These are phyloP conservation scores for Spea hammondii DNA, from an alignment of 2,797 vertebrate genomes.

Conservation along the genomic window DNA sequence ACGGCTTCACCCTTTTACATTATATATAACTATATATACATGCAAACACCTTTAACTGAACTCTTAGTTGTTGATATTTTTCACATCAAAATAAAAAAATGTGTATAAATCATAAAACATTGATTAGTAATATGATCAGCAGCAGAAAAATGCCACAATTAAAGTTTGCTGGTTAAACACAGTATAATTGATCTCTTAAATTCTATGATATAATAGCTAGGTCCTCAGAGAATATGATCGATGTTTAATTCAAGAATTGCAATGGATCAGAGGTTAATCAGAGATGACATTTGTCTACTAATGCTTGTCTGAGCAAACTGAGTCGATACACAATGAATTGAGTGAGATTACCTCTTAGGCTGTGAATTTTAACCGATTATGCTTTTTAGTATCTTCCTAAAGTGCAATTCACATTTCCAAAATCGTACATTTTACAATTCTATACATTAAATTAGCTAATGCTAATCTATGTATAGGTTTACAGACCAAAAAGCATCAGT, in stretches of 20 bases:
- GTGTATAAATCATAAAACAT: background rate
- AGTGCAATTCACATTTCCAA: too few species aligned
- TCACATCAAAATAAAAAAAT: background rate
- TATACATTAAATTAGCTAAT: too few species aligned
- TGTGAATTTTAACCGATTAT: background rate
- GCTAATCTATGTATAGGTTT: too few species aligned
- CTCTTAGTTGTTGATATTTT: background rate
- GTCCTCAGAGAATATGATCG: background rate
- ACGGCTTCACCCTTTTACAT: too few species aligned
- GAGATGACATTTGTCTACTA: slow-evolving; percentile 34
- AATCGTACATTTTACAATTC: too few species aligned
- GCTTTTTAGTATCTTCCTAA: background rate
- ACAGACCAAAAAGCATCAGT: too few species aligned
- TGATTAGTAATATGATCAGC: slow-evolving; percentile 20
- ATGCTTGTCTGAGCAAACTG: slow-evolving; percentile 13
- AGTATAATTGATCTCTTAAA: slow-evolving; percentile 1
- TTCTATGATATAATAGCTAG: background rate
- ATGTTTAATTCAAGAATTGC: slow-evolving; percentile 6
- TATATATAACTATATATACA: too few species aligned
- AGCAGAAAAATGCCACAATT: slow-evolving; percentile 10
- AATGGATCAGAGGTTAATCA: slow-evolving; percentile 28
- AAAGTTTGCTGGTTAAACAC: slow-evolving; percentile 1
- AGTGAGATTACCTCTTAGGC: slow-evolving; percentile 7
- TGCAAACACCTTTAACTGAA: too few species aligned
- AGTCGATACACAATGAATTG: slow-evolving; percentile 6